Base-by-base conservation (phyloP, 2,113 vertebrate genomes). In the Eulemur macaco region DNA sequence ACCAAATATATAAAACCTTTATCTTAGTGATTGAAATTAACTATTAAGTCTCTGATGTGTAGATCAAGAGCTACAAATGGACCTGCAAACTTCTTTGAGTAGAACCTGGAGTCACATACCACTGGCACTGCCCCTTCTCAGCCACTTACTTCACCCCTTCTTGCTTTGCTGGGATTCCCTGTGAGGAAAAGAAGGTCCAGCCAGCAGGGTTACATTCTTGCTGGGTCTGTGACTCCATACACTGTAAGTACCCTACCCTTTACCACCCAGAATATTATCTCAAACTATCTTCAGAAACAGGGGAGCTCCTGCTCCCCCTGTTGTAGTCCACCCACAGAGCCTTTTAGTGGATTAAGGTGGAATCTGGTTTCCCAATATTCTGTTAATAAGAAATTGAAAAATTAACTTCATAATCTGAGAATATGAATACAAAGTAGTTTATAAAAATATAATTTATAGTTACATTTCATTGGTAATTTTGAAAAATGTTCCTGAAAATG, bases 1-100 rank as follows among this genome's bases (percentile, higher is more conserved):
- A 80, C 92, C 52, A 58, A 45, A 93, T 87, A 97, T 93, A 97
- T 91, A 95, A 93, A 80, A 74, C 50, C 52, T 97, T 88, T 71
- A 86, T 86, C 56, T 96, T 73, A 83, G 42, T 78, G 76, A 96
- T 66, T 96, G 91, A 94, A 88, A 83, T 96, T 90, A 78, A 89
- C 80, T 92, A 73, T 52, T 92, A 74, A 93, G 63, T 77, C 74
- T 83, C 74, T 82, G 31, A 73, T 87, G 1, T 76, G 77, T 60
- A 86, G 80, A 89, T 66, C 78, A 91, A 66, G 27, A 86, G 86
- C 58, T 94, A 91, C 42, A 92, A 87, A 74, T 58, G 76, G 39
- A 94, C 29, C 76, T 80, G 52, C 37, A 71, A 93, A 89, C 27
- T 69, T 89, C 17, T 87, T 63, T 93, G 63, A 68, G 42, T 56